These are phyloP conservation scores for Helleia helle DNA, from an alignment of 2,888 invertebrate species.

Conservation along the genomic window DNA sequence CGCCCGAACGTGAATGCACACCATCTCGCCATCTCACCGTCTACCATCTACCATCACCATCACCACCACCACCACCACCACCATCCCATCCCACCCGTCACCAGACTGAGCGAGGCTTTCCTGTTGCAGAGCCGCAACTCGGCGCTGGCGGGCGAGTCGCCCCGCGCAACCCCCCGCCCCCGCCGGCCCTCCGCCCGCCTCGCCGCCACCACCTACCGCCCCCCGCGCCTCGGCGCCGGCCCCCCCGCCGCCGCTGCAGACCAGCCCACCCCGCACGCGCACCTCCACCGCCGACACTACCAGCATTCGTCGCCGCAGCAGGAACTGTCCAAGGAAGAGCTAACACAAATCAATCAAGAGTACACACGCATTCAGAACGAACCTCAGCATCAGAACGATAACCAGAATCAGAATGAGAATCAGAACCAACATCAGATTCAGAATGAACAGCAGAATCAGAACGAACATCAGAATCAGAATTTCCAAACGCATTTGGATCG, in stretches of 20 bases:
- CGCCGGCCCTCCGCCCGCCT: constrained; percentile 30
- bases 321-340: too few species aligned
- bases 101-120: constrained; percentile 52
- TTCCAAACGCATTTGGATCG: constrained; percentile 15
- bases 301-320: constrained; percentile 31
- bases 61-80: too few species aligned
- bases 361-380: constrained; percentile 21
- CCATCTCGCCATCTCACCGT: too few species aligned
- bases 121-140: constrained; percentile 71
- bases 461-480: constrained; percentile 21
- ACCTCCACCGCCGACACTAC: constrained; percentile 52
- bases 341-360: neutral
- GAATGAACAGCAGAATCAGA: constrained; percentile 17
- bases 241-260: constrained; percentile 30
- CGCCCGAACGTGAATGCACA: too few species aligned
- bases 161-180: constrained; percentile 21
- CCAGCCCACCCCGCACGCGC: constrained; percentile 24
- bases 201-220: constrained; percentile 55
- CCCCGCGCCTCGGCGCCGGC: constrained; percentile 40
- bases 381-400: constrained; percentile 22
- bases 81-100: constrained; percentile 23
- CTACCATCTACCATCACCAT: too few species aligned
- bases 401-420: constrained; percentile 16
- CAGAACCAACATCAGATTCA: neutral
- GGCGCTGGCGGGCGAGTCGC: constrained; percentile 39